Conservation (phyloP, 2,113 vertebrate species). For the Pantherophis guttatus region DNA sequence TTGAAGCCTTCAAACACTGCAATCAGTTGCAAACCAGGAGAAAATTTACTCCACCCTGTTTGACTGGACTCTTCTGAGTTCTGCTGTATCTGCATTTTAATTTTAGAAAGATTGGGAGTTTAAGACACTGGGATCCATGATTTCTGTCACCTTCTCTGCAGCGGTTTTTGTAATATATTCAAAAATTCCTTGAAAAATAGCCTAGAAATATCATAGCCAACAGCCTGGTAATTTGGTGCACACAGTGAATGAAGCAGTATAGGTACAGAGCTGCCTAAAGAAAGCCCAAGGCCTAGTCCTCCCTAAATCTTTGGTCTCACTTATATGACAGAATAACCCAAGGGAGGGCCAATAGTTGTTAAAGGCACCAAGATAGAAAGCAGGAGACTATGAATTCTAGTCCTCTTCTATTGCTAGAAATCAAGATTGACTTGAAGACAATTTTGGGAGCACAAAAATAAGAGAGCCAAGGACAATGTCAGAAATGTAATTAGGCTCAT, state of each 20-base stretch:
- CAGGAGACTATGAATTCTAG: background rate
- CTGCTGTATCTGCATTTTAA: background rate
- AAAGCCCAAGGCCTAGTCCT: background rate
- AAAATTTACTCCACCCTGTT: background rate
- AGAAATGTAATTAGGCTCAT: background rate
- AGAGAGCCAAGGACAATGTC: background rate
- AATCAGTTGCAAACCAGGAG: background rate
- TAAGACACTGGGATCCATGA: background rate
- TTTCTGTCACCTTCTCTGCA: background rate
- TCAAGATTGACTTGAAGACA: background rate
- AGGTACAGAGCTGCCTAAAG: background rate
- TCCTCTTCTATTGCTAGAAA: background rate
- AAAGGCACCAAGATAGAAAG: background rate
- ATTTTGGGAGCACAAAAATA: background rate
- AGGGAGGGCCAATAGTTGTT: background rate
- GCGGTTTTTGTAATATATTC: background rate
- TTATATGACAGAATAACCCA: background rate
- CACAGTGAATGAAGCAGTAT: background rate
- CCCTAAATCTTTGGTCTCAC: background rate
- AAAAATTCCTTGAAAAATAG: background rate
- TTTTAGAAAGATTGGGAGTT: background rate
- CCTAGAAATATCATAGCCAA: background rate
- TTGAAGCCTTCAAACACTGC: background rate
- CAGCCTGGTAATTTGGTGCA: too few species aligned
- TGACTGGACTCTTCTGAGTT: background rate